Evolutionary conservation across 2,888 invertebrate species (phyloP).

Genomic region (Myopa testacea): DNA sequence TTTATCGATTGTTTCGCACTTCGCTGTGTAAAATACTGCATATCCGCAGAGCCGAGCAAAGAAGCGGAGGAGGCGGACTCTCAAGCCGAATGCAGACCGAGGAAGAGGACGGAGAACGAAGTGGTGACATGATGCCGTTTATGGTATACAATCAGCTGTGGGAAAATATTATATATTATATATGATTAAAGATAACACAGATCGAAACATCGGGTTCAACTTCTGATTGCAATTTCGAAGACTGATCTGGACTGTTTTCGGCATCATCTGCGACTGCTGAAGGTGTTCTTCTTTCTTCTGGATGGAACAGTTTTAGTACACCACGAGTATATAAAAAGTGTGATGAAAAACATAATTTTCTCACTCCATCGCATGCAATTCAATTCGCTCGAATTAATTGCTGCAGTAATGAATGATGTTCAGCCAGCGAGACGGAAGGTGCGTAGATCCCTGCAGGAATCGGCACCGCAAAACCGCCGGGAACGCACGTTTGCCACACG

Average conservation of each 20-base stretch:
- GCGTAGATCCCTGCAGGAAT: not conserved
- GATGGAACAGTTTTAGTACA: no score
- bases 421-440: constrained; percentile 18
- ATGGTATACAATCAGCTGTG: no score
- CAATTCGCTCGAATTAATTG: constrained; percentile 16
- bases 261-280: no score
- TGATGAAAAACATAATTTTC: not conserved
- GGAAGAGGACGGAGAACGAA: no score
- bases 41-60: no score
- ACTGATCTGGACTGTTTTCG: no score
- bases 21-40: not conserved
- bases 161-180: no score
- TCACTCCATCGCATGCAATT: not conserved
- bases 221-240: not conserved
- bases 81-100: no score
- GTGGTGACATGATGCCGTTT: no score
- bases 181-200: no score
- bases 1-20: constrained; percentile 29
- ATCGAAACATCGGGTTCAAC: not conserved
- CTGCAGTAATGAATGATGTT: constrained; percentile 7
- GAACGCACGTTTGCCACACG: constrained; percentile 33
- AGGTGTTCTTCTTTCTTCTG: no score
- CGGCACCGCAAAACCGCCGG: constrained; percentile 11
- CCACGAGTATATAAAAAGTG: not conserved
- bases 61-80: no score